Conservation (phyloP, 2,888 invertebrate genomes). For the Caenorhabditis macrosperma region DNA sequence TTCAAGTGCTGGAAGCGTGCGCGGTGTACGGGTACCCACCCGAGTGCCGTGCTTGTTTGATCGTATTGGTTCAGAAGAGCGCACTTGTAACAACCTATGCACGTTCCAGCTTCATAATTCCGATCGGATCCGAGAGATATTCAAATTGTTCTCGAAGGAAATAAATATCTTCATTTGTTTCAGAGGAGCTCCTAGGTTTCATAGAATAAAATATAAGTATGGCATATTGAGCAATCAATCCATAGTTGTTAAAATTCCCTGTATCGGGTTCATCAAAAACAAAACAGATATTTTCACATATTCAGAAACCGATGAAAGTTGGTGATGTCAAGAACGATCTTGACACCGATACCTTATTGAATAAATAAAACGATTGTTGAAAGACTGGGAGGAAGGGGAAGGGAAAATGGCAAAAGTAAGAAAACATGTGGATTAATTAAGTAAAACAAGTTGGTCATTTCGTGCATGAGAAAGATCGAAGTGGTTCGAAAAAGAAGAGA, state of each 20-base stretch:
- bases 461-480: slow-evolving; percentile 50
- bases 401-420: slow-evolving; percentile 43
- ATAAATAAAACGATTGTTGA: background rate
- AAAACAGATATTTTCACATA: background rate
- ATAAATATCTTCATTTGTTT: no score
- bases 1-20: no score
- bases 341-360: slow-evolving; percentile 19
- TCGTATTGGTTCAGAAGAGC: no score
- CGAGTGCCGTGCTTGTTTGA: no score
- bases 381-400: slow-evolving; percentile 30
- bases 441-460: slow-evolving; percentile 52
- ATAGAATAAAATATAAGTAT: no score
- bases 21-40: no score
- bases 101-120: no score
- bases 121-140: no score
- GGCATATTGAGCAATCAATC: background rate
- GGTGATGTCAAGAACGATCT: slow-evolving; percentile 24
- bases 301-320: background rate
- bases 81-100: no score
- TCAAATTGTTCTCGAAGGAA: no score
- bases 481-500: slow-evolving; percentile 1
- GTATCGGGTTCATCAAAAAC: background rate
- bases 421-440: slow-evolving; percentile 42
- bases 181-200: no score
- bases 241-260: background rate